Evolutionary conservation across 1,140 invertebrate species (phyloP), one percentile per base, ranked within the genome.

Genomic region (Drosophila pectinifera): DNA sequence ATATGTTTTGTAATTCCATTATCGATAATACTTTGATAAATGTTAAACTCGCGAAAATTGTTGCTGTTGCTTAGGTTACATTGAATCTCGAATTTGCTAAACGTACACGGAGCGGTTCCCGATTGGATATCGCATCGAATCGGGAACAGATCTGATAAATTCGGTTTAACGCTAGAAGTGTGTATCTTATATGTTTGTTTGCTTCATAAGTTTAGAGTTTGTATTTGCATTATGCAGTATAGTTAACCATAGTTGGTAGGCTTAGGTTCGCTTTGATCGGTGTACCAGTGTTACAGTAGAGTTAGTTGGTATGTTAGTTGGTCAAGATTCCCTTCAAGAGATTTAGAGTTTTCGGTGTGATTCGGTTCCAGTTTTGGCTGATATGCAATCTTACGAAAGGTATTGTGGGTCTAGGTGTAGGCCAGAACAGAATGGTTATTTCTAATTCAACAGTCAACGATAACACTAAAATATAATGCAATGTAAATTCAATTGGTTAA

Each of bases 41-140:
- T 82, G 73, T 78, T 85, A 81, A 86, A 82, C 79, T 82, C 49
- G 83, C 79, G 72, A 79, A 76, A 89, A 83, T 88, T 88, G 75
- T 88, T 76, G 65, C 72, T 82, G 72, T 89, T 83, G 73, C 80
- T 89, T 88, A 89, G 65, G 64, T 79, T 86, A 76, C 61, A 69
- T 64, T 86, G 80, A 88, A 88, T 83, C 83, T 65, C 83, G 83
- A 89, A 89, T 88, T 88, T 88, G 70, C 58, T 76, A 80, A 74
- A 79, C 76, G 57, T 57, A 39, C 48, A 51, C 64, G 68, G 51
- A 72, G 42, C 64, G 70, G 65, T 46, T 57, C 68, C 55, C 68
- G 64, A 68, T 38, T 34, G 36, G 65, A 64, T 6, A 31, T 57
- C 26, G 34, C 31, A 26, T 45, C 38, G 14, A 64, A 31, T 14